Evolutionary conservation across 2,113 vertebrate species (phyloP).

Genomic region (Colinus virginianus): DNA sequence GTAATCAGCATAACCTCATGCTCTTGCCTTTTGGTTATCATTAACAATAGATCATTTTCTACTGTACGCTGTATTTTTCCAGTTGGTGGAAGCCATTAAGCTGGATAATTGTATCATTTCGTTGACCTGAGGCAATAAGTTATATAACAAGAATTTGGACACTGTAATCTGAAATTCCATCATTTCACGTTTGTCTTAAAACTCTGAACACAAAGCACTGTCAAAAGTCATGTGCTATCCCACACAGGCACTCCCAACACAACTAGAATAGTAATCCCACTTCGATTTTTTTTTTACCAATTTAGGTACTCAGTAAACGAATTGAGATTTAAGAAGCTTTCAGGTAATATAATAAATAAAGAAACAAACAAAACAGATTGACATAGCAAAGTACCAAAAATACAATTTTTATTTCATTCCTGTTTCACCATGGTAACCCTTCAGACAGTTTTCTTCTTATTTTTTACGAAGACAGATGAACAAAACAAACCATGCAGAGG

Average conservation of each 20-base stretch:
- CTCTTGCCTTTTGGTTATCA: slow-evolving; percentile 23
- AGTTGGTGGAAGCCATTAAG: neutral
- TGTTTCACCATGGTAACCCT: neutral
- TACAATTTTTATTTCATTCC: neutral
- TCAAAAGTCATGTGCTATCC: neutral
- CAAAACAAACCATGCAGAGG: neutral
- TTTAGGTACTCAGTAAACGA: neutral
- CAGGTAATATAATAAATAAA: neutral
- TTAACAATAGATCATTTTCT: neutral
- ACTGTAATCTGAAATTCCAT: neutral
- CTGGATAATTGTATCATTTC: neutral
- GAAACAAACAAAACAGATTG: neutral
- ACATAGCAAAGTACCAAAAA: too few species aligned
- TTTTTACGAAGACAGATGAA: neutral
- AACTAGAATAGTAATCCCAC: neutral
- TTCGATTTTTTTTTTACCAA: neutral
- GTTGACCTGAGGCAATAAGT: neutral
- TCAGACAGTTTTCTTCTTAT: neutral
- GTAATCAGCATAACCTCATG: slow-evolving; percentile 22
- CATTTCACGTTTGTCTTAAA: neutral
- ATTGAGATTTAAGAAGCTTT: neutral
- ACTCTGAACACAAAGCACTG: neutral
- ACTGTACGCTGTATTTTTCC: neutral
- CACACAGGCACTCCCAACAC: rapidly evolving
- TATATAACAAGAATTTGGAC: neutral